Percentiles rank a stretch among this genome's conserved stretches.
Conservation (phyloP, 1,140 invertebrate genomes). For the Harlomillsia oculata region DNA sequence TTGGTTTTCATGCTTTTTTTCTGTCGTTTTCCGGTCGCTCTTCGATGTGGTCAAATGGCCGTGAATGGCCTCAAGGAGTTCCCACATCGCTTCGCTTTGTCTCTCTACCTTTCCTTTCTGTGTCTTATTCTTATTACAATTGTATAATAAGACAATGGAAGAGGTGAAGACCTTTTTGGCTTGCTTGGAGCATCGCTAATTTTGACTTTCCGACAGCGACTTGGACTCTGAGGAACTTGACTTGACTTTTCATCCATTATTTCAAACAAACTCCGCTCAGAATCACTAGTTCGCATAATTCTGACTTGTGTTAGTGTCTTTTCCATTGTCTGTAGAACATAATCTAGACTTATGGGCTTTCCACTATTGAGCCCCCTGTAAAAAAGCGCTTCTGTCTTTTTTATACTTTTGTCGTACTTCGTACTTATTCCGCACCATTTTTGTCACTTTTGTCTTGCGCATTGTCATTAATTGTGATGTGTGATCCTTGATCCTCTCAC, state of each 20-base stretch:
- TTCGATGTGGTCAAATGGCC: constrained; percentile 10
- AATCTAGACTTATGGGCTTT: too few species aligned
- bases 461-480: too few species aligned
- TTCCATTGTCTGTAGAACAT: too few species aligned
- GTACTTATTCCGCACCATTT: too few species aligned
- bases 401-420: too few species aligned
- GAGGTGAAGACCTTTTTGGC: background rate
- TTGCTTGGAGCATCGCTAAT: background rate
- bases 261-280: background rate
- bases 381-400: too few species aligned
- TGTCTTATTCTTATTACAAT: constrained; percentile 1
- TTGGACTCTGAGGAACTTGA: background rate
- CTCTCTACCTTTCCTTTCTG: background rate
- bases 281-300: background rate
- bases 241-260: background rate
- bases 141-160: too few species aligned
- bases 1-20: constrained; percentile 8
- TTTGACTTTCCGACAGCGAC: background rate
- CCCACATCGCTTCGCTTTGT: constrained; percentile 7
- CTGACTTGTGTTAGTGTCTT: too few species aligned
- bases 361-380: too few species aligned
- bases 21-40: constrained; percentile 4
- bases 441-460: too few species aligned
- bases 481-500: too few species aligned
- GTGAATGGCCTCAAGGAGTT: constrained; percentile 5